Conservation (phyloP, 2,113 vertebrate species). For the Monopterus albus region DNA sequence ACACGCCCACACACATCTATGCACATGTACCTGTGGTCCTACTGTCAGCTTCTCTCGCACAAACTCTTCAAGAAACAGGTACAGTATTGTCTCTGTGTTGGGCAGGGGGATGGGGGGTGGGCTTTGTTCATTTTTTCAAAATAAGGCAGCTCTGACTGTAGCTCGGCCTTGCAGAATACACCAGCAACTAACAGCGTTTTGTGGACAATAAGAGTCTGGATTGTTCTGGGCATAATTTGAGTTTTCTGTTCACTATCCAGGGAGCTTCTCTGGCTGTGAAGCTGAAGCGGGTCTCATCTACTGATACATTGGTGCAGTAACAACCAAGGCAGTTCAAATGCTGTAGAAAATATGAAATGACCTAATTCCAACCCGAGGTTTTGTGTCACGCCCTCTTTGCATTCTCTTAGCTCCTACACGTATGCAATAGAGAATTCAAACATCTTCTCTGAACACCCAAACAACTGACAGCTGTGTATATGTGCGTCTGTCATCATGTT, state of each 20-base stretch:
- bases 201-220: constrained; percentile 38
- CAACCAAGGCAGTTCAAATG: constrained; percentile 52
- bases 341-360: constrained; percentile 59
- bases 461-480: constrained; percentile 60
- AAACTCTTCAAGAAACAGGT: constrained; percentile 59
- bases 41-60: constrained; percentile 22
- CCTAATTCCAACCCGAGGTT: constrained; percentile 61
- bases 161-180: constrained; percentile 25
- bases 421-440: constrained; percentile 57
- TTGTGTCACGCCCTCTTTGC: constrained; percentile 58
- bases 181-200: constrained; percentile 15
- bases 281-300: constrained; percentile 44
- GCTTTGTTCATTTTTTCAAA: constrained; percentile 45
- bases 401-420: constrained; percentile 45
- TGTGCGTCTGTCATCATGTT: constrained; percentile 42
- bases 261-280: constrained; percentile 51
- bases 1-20: constrained; percentile 12
- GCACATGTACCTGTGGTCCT: constrained; percentile 39
- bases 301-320: constrained; percentile 63
- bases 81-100: constrained; percentile 23
- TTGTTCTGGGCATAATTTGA: constrained; percentile 49
- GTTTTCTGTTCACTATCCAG: constrained; percentile 64
- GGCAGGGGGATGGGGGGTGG: not conserved
- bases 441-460: constrained; percentile 40
- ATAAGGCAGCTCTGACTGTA: constrained; percentile 30